Conservation (phyloP, 2,113 vertebrate species). For the Glaucomys volans region DNA sequence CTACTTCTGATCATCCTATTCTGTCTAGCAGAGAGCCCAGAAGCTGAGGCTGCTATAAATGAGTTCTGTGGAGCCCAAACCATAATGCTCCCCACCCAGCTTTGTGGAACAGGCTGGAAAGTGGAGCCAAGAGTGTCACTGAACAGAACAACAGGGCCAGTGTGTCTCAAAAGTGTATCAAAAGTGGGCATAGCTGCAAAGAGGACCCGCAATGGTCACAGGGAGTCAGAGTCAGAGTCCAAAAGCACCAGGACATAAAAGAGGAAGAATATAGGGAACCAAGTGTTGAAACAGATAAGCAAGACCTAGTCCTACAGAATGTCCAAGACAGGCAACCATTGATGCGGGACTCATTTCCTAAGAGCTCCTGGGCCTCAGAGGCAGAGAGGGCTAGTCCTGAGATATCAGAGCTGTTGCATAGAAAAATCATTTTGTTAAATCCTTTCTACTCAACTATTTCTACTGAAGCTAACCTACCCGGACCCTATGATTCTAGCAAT, state of each 20-base stretch:
- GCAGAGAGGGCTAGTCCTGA: accelerated
- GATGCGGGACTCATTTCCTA: background rate
- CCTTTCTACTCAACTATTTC: background rate
- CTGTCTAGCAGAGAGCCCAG: background rate
- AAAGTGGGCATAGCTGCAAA: background rate
- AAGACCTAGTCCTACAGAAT: no score
- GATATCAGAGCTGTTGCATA: background rate
- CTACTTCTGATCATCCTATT: background rate
- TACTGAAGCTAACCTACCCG: background rate
- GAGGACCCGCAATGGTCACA: background rate
- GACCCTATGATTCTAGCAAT: background rate
- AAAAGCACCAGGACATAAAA: background rate
- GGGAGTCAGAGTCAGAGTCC: background rate
- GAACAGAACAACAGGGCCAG: background rate
- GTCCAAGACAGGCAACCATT: accelerated
- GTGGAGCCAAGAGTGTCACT: background rate
- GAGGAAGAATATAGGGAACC: background rate
- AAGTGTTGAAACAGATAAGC: background rate
- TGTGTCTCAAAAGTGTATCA: background rate
- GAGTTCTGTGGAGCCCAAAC: background rate
- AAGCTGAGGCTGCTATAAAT: background rate
- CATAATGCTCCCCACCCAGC: background rate
- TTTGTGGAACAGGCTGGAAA: background rate
- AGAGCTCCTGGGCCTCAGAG: background rate
- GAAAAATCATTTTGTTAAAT: background rate